A percentile compares a stretch with the other conserved stretches of the same genome.
Evolutionary conservation across 2,797 vertebrate species (phyloP).

Genomic region (Helicolenus hilgendorfi): DNA sequence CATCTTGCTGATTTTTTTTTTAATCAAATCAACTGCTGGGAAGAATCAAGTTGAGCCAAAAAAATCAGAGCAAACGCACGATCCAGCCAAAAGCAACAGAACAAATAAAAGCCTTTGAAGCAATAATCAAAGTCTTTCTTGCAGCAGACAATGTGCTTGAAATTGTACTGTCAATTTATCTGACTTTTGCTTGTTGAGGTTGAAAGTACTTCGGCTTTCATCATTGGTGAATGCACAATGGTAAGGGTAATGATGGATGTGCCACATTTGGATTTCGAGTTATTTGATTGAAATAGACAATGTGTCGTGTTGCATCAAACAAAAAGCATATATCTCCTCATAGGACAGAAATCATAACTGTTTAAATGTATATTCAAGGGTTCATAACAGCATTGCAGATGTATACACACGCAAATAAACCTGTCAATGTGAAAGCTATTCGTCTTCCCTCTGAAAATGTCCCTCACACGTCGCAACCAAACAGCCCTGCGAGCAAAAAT

Average conservation of each 20-base stretch:
- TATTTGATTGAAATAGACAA: background rate
- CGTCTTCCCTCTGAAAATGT: conserved; percentile 26
- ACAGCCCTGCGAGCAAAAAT: conserved; percentile 43
- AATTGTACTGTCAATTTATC: conserved; percentile 48
- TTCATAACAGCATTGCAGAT: background rate
- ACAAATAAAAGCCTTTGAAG: conserved; percentile 32
- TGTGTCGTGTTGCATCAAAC: background rate
- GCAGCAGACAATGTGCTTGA: conserved; percentile 29
- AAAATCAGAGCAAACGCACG: conserved; percentile 19
- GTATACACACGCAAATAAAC: background rate
- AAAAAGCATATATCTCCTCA: background rate
- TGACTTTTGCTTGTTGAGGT: conserved; percentile 16
- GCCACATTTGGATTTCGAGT: background rate
- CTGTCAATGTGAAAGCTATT: conserved; percentile 3
- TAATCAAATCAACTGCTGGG: conserved; percentile 45
- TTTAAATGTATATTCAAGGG: background rate
- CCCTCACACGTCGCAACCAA: conserved; percentile 29
- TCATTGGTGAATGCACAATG: conserved; percentile 9
- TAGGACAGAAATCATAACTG: background rate
- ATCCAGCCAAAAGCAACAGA: conserved; percentile 18
- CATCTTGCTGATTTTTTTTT: conserved; percentile 45
- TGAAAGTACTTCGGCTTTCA: conserved; percentile 1
- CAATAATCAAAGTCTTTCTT: conserved; percentile 44
- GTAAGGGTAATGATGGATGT: conserved; percentile 17
- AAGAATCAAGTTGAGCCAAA: conserved; percentile 42